Evolutionary conservation across 2,888 invertebrate species (phyloP).

Genomic region (Emesis furor): DNA sequence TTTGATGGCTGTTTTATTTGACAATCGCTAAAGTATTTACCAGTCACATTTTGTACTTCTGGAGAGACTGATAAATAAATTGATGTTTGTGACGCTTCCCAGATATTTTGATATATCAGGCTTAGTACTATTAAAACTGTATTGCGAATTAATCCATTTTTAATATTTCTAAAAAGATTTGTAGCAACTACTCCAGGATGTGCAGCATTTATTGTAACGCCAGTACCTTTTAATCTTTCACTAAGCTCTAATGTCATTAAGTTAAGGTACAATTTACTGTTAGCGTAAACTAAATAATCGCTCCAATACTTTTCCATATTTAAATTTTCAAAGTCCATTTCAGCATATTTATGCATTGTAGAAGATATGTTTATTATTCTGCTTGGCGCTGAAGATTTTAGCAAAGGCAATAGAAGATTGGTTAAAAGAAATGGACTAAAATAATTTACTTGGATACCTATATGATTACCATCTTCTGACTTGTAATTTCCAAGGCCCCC

Average conservation of each 20-base stretch:
- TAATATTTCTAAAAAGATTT: constrained; percentile 93
- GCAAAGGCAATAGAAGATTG: constrained; percentile 89
- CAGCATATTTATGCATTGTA: constrained; percentile 89
- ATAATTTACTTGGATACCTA: constrained; percentile 95
- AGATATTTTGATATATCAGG: constrained; percentile 91
- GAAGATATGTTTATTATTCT: constrained; percentile 94
- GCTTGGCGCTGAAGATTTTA: constrained; percentile 92
- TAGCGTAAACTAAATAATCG: constrained; percentile 88
- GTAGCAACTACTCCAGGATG: constrained; percentile 95
- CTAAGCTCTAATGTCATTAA: constrained; percentile 93
- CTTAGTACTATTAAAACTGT: constrained; percentile 80
- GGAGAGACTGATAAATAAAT: constrained; percentile 91
- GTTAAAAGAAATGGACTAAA: constrained; percentile 95
- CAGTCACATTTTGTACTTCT: constrained; percentile 92
- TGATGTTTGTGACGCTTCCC: constrained; percentile 94
- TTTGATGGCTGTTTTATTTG: constrained; percentile 88
- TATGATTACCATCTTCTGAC: constrained; percentile 94
- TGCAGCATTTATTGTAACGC: constrained; percentile 93
- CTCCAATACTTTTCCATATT: constrained; percentile 91
- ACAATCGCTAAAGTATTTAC: constrained; percentile 94
- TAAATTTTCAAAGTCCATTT: constrained; percentile 87
- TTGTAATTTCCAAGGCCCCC: constrained; percentile 88
- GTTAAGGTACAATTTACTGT: constrained; percentile 93
- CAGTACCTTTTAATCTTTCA: constrained; percentile 90
- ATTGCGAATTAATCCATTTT: constrained; percentile 82